Evolutionary conservation across 2,888 invertebrate species (phyloP).

Genomic region (Nomada fucata): DNA sequence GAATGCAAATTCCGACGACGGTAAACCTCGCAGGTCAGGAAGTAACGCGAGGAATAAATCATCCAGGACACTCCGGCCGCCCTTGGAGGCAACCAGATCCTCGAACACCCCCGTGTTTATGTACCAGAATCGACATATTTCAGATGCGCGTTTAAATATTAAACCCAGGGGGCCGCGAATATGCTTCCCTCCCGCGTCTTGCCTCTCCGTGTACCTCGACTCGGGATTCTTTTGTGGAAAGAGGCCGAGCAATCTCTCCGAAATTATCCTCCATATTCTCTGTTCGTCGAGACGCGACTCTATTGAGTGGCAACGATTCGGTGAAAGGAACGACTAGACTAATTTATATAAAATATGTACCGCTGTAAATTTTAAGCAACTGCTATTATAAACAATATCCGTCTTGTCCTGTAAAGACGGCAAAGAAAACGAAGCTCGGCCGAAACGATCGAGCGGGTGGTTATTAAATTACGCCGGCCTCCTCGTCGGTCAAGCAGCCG

Average conservation of each 20-base stretch:
- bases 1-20: conserved; percentile 69
- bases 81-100: conserved; percentile 56
- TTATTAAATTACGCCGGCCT: conserved; percentile 66
- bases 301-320: no score
- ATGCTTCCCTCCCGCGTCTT: conserved; percentile 37
- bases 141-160: conserved; percentile 84
- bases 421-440: background rate
- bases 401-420: background rate
- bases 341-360: no score
- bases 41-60: conserved; percentile 79
- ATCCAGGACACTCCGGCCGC: conserved; percentile 70
- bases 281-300: background rate
- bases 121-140: conserved; percentile 83
- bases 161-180: conserved; percentile 72
- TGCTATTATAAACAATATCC: no score
- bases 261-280: background rate
- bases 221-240: conserved; percentile 34
- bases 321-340: no score
- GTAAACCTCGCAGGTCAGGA: conserved; percentile 69
- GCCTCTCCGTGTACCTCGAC: conserved; percentile 42
- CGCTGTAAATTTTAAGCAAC: no score
- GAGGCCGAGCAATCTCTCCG: conserved; percentile 1
- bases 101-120: conserved; percentile 78
- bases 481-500: background rate
- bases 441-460: conserved; percentile 33